phyloP scores from a whole-genome alignment of 2,113 vertebrate species.

The Litocranius walleri region DNA sequence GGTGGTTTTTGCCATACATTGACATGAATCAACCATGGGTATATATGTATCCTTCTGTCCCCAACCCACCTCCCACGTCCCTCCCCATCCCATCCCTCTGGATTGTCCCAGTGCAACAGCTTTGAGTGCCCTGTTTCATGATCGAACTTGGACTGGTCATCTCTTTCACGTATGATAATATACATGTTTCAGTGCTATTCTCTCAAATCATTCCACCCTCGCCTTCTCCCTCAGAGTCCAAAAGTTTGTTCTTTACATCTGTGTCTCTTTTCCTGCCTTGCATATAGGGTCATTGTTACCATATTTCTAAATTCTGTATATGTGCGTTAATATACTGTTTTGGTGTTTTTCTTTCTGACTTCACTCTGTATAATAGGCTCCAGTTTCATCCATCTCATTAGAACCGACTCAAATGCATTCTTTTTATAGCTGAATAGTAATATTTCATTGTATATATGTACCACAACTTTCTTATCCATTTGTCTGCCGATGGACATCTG shows the following conservation, averaged over 20 bases:
- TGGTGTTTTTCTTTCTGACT: neutral
- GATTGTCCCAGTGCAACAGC: neutral
- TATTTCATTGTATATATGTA: neutral
- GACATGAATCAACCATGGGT: neutral
- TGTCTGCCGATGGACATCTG: neutral
- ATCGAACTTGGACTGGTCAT: neutral
- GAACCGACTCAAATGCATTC: neutral
- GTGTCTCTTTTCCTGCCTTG: neutral
- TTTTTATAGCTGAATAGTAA: neutral
- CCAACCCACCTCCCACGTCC: neutral
- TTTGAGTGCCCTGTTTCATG: neutral
- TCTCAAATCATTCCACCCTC: neutral
- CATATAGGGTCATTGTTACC: neutral
- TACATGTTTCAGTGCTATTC: neutral
- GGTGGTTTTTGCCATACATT: neutral
- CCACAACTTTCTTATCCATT: neutral
- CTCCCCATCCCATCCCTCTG: neutral
- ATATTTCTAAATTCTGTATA: neutral
- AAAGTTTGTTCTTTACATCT: neutral
- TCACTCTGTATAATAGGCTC: neutral
- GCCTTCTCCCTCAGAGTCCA: neutral
- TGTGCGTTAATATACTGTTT: neutral
- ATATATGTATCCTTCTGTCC: neutral
- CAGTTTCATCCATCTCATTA: neutral
- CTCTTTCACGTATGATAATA: neutral